These are phyloP conservation scores for Cladorhizidae sp. DNA, from an alignment of 37 sponge, comb jelly and placozoan species.

Conservation along the genomic window DNA sequence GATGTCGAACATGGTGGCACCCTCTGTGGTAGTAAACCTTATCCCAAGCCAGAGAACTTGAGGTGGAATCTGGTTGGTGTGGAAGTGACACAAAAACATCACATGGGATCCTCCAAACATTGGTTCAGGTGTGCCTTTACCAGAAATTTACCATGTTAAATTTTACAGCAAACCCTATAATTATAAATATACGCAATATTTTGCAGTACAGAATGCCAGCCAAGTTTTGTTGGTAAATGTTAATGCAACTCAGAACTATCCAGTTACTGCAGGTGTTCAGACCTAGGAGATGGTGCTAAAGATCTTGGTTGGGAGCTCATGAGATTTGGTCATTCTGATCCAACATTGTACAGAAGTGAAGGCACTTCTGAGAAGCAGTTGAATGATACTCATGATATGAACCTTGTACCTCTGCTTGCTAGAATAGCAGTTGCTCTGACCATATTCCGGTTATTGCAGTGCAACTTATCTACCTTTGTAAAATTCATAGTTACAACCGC, in stretches of 20 bases:
- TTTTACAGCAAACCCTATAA: not conserved
- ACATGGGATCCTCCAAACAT: not conserved
- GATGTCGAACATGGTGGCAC: no score
- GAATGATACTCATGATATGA: not conserved
- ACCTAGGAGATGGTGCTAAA: not conserved
- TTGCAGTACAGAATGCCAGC: not conserved
- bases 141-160: not conserved
- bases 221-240: not conserved
- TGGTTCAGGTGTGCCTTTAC: not conserved
- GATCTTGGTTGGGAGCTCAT: not conserved
- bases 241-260: not conserved
- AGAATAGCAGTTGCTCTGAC: not conserved
- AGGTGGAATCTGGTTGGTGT: no score
- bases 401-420: not conserved
- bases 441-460: not conserved
- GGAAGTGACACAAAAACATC: not conserved
- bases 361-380: not conserved
- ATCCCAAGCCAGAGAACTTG: not conserved
- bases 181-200: not conserved
- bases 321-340: not conserved
- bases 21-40: no score
- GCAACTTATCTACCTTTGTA: not conserved
- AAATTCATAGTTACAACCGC: not conserved
- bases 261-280: not conserved
- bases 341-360: not conserved